Base-by-base conservation (phyloP, 2,113 vertebrate species). In the Thomomys bottae region DNA sequence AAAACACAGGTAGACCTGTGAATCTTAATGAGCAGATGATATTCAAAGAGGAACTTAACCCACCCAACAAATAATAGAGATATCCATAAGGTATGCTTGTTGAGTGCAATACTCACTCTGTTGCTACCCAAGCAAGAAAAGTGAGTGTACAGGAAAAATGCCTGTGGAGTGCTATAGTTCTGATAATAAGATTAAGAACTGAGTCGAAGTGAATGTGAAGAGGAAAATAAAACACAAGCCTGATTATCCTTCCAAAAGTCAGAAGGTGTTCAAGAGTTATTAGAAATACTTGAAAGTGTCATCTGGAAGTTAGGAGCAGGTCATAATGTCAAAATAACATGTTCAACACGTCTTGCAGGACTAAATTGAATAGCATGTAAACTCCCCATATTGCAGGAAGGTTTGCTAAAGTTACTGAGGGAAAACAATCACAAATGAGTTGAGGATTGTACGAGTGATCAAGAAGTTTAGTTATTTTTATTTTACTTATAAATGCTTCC, bases 221-320 rank as follows among this genome's bases (percentile, higher is more conserved):
- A n/a, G 49, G 54, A 1, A 36, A n/a, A n/a, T n/a, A n/a, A 89
- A 77, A 9, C 15, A 34, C 23, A 40, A 8, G 3, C 0, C 2
- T 11, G 18, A 30, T 36, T 54, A 1, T 36, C 3, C 40, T 23
- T 17, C 0, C 1, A 3, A 1, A 6, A 23, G 28, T 90, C 6
- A 80, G 8, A 28, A 77, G 9, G n/a, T 40, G 6, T 42, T 38
- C 0, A 23, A 45, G 77, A 89, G 6, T 36, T 77, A 8, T 4
- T 87, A 59, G 40, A 83, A 82, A 80, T 6, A 57, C 0, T 36
- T 28, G 23, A 49, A 2, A 20, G 0, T 34, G 21, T 3, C 26
- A 10, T 59, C 32, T 94, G 38, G 4, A 80, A 57, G 36, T 64
- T 32, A 76, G 71, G 6, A 9, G 1, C 32, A 9, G 63, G 1